Base-by-base conservation (phyloP, 2,888 invertebrate genomes). In the Orchesella flavescens region DNA sequence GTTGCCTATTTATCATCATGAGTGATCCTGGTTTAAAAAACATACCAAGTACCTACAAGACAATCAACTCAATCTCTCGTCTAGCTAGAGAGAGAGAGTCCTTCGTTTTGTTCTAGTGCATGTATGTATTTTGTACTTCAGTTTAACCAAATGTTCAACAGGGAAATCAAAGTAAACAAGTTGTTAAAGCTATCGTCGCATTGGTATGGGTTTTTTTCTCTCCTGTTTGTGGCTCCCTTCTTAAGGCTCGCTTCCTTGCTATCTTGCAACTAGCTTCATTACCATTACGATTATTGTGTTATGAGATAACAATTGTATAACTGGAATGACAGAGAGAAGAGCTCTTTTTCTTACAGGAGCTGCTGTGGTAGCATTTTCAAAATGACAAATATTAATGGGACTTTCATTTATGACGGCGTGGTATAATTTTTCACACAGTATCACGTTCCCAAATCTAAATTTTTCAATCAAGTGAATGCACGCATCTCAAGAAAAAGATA, bases 341-440 rank as follows among this genome's bases (percentile, higher is more conserved):
- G n/a, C n/a, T n/a, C n/a, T n/a, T 23, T 75, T 23, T 49, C 15
- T 1, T 21, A 12, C 17, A 19, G 34, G 53, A 72, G 72, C 53
- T 21, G 55, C 19, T 44, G 24, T 63, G 69, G 82, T 77, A 83
- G 83, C 77, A 83, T 83, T 77, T 77, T 65, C 24, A 53, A 80
- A 84, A 86, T 86, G 87, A 87, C 87, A 87, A 85, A 86, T 86
- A 88, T 88, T 88, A 88, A 88, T 88, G 88, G 84, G 84, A 84
- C 88, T 86, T 88, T 87, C 88, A 86, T 86, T 85, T 84, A 84
- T 71, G 74, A 82, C 81, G 77, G 59, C 65, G 81, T 72, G 73
- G 75, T 85, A 83, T 85, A 86, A 87, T 88, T 87, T 88, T 88
- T 88, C 85, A 85, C 83, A 76, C 83, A 53, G 77, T 86, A 86